These are phyloP conservation scores for Aelia acuminata DNA, from an alignment of 2,888 invertebrate genomes.

Conservation along the genomic window DNA sequence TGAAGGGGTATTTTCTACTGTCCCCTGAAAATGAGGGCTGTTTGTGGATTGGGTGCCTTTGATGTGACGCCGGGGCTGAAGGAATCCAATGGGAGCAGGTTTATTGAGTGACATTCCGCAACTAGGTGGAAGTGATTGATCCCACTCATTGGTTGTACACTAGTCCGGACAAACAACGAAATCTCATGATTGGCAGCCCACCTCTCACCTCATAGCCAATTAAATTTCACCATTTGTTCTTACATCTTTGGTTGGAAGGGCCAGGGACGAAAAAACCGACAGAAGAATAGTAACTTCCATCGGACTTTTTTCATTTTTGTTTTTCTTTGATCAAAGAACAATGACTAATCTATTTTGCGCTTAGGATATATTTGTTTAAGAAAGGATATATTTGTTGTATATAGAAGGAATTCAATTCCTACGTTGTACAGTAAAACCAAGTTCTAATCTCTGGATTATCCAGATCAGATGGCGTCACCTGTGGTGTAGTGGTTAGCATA, in stretches of 20 bases:
- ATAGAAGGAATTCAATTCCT: too few species aligned
- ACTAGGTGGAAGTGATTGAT: conserved; percentile 11
- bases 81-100: conserved; percentile 13
- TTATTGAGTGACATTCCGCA: conserved; percentile 26
- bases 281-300: background rate
- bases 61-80: background rate
- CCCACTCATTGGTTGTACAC: background rate
- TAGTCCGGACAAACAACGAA: conserved; percentile 18
- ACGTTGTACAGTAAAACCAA: too few species aligned
- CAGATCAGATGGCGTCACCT: too few species aligned
- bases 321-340: background rate
- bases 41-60: background rate
- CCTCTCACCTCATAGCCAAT: conserved; percentile 32
- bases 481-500: too few species aligned
- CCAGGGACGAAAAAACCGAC: background rate
- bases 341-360: background rate
- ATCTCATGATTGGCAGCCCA: background rate
- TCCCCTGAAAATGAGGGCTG: background rate
- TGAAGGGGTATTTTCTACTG: background rate
- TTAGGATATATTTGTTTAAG: background rate
- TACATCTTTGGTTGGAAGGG: background rate
- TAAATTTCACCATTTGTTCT: background rate
- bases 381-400: too few species aligned
- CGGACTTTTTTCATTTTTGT: background rate
- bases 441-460: too few species aligned